Base-by-base conservation (phyloP, 1,140 invertebrate genomes). In the Aphaenogaster floridana region DNA sequence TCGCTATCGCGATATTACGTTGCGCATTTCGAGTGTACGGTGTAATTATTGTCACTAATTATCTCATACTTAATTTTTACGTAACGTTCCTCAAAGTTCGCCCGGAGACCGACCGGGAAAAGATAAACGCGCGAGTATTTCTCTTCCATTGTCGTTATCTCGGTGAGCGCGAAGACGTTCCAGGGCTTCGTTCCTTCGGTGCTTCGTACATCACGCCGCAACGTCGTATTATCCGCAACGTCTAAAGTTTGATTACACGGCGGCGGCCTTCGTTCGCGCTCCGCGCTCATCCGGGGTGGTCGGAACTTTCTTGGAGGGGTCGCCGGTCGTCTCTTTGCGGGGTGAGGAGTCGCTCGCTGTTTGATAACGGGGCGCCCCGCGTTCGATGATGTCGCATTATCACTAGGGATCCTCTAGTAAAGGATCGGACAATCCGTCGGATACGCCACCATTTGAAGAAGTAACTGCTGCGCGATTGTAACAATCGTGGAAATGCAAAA, bases 161-260 rank as follows among this genome's bases (percentile, higher is more conserved):
- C 34, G 17, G 9, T 7, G 4, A 52, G 66, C 39, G 66, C 66
- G n/a, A 42, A 21, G n/a, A 39, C n/a, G 61, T 48, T 61, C 28
- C 21, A 21, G 57, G 57, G n/a, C 34, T 72, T 42, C 9, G 21
- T 76, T 13, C 8, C 13, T 36, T 15, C 7, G 36, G 21, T 28
- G 9, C 71, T 21, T 5, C 48, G 34, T 52, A 52, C 63, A n/a
- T 81, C 78, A 71, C 64, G 64, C n/a, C 48, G 50, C 34, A 36
- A 9, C 13, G 36, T 54, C 64, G 34, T 71, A 71, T 81, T 71
- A 59, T 42, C 78, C 59, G 59, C 21, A 81, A 81, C 50, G 64
- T 83, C 39, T 28, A 83, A 74, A 83, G 80, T 83, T 83, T 72
- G 80, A 74, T 74, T 83, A 74, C 68, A 50, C 28, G 54, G 15